phyloP scores from a whole-genome alignment of 2,113 vertebrate genomes.

The Orcinus orca region DNA sequence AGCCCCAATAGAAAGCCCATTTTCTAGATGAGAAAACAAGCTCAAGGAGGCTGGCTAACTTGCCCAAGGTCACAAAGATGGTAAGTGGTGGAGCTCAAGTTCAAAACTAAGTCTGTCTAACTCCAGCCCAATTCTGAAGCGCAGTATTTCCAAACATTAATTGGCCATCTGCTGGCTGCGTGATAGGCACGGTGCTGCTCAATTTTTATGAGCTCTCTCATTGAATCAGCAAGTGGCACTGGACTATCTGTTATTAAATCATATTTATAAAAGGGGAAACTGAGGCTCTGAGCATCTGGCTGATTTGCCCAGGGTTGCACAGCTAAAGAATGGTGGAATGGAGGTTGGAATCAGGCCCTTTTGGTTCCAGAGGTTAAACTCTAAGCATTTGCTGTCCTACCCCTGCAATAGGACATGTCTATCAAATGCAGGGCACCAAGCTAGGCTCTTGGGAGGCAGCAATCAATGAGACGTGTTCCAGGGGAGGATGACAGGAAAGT shows the following conservation, averaged over 20 bases:
- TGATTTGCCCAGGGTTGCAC: too few relatives aligned
- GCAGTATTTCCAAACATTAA: not conserved
- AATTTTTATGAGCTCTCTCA: rapidly evolving
- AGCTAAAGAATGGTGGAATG: not conserved
- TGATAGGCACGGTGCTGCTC: rapidly evolving
- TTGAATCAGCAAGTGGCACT: not conserved
- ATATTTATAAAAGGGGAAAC: not conserved
- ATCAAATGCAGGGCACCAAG: not conserved
- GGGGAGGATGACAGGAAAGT: not conserved
- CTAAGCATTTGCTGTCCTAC: not conserved
- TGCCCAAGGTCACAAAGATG: not conserved
- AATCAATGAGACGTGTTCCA: rapidly evolving
- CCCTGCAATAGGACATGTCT: not conserved
- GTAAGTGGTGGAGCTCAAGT: not conserved
- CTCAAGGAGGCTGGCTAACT: not conserved
- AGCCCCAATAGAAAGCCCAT: not conserved
- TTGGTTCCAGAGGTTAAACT: not conserved
- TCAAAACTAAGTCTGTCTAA: not conserved
- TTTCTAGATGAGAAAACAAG: not conserved
- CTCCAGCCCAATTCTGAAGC: not conserved
- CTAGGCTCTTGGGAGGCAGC: not conserved
- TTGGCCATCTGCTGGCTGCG: not conserved
- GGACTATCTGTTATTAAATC: not conserved
- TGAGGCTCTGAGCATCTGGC: not conserved
- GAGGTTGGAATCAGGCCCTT: not conserved